Evolutionary conservation across 2,888 invertebrate genomes (phyloP).

Genomic region (Leptinotarsa rubiginosa): DNA sequence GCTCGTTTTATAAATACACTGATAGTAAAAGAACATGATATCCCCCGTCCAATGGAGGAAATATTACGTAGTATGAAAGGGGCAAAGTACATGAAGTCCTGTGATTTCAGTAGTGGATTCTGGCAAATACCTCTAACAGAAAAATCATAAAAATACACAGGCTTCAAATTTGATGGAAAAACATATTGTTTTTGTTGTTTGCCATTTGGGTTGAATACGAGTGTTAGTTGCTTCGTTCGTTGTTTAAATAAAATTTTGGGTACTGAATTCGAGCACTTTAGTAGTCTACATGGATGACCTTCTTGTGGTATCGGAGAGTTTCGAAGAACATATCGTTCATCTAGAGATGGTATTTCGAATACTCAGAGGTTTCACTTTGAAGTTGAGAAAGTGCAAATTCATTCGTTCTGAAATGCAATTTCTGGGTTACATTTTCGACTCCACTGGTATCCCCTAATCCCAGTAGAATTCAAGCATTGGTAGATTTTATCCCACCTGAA

Average conservation of each 20-base stretch:
- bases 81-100: too few species aligned
- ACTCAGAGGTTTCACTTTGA: not conserved
- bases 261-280: not conserved
- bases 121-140: too few species aligned
- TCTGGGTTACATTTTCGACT: not conserved
- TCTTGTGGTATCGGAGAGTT: not conserved
- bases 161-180: too few species aligned
- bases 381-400: not conserved
- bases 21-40: too few species aligned
- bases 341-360: not conserved
- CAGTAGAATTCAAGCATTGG: not conserved
- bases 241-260: not conserved
- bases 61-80: too few species aligned
- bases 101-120: too few species aligned
- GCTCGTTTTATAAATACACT: too few species aligned
- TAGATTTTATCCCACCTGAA: not conserved
- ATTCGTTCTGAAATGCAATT: not conserved
- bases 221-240: too few species aligned
- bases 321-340: not conserved
- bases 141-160: too few species aligned
- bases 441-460: not conserved
- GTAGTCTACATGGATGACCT: not conserved
- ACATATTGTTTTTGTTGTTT: too few species aligned
- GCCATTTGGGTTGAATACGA: not conserved
- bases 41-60: too few species aligned